Conservation (phyloP, 1,140 invertebrate genomes). For the Glossosoma conforme region DNA sequence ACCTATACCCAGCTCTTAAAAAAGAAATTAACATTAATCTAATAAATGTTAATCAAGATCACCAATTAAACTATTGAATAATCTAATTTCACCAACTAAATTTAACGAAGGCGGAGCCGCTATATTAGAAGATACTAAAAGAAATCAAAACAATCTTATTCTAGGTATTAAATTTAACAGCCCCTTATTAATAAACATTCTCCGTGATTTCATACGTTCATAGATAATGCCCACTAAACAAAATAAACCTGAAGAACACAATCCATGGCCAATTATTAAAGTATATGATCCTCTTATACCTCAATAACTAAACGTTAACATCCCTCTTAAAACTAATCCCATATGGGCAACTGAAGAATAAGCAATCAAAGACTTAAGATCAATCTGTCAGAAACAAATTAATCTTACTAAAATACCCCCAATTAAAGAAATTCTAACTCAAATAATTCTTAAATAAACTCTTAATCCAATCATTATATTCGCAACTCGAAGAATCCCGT, state of each 20-base stretch:
- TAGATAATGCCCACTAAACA: constrained; percentile 61
- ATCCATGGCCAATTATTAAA: constrained; percentile 62
- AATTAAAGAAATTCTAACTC: constrained; percentile 51
- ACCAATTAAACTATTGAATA: constrained; percentile 53
- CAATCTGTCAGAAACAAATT: constrained; percentile 56
- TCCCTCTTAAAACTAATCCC: constrained; percentile 46
- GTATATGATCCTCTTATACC: constrained; percentile 47
- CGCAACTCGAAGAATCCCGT: constrained; percentile 55
- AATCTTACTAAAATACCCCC: constrained; percentile 53
- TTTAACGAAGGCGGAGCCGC: constrained; percentile 44
- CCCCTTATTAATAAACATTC: constrained; percentile 46
- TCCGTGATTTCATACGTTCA: constrained; percentile 48
- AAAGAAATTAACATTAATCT: constrained; percentile 48
- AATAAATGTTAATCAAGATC: constrained; percentile 44
- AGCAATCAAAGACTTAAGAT: constrained; percentile 59
- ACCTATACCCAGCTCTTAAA: constrained; percentile 45
- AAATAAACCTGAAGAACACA: constrained; percentile 65
- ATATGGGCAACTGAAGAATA: constrained; percentile 62
- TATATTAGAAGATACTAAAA: constrained; percentile 50
- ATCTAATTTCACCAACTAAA: constrained; percentile 53
- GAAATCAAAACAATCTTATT: constrained; percentile 57
- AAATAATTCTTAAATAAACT: constrained; percentile 45
- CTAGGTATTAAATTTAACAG: constrained; percentile 46
- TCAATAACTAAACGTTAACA: constrained; percentile 45
- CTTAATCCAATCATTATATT: constrained; percentile 40